These are phyloP conservation scores for Trematomus bernacchii DNA, from an alignment of 2,797 vertebrate genomes.

Conservation along the genomic window DNA sequence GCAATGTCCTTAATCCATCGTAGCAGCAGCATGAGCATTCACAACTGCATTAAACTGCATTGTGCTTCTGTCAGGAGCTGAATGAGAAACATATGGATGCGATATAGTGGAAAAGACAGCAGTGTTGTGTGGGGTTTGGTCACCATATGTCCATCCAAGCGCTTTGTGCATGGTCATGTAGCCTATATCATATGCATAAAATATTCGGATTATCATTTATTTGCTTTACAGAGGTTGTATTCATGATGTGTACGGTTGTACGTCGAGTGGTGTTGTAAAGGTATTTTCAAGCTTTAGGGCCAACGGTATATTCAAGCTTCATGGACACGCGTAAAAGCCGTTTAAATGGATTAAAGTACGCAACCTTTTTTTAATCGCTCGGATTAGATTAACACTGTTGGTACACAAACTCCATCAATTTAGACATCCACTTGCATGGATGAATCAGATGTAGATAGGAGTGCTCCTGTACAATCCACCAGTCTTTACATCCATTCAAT, in stretches of 20 bases:
- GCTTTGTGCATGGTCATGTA: neutral
- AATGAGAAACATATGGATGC: neutral
- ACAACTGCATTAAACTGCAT: slow-evolving; percentile 19
- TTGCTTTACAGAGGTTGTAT: neutral
- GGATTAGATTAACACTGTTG: neutral
- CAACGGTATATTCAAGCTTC: neutral
- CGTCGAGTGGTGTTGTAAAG: neutral
- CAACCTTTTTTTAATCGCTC: neutral
- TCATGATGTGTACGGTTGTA: neutral
- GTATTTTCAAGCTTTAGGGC: no score
- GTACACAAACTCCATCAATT: neutral
- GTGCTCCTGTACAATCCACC: neutral
- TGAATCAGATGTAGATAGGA: neutral
- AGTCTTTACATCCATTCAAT: neutral
- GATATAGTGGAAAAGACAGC: neutral
- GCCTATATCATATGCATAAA: no score
- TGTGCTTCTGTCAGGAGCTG: slow-evolving; percentile 3
- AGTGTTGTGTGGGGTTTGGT: neutral
- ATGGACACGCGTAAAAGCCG: slow-evolving; percentile 9
- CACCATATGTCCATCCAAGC: neutral
- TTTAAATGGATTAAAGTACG: neutral
- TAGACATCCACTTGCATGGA: neutral
- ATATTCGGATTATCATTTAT: neutral
- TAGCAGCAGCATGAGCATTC: slow-evolving; percentile 9
- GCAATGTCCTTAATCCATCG: neutral